Conservation (phyloP, 2,888 invertebrate genomes). For the Caenorhabditis auriculariae region DNA sequence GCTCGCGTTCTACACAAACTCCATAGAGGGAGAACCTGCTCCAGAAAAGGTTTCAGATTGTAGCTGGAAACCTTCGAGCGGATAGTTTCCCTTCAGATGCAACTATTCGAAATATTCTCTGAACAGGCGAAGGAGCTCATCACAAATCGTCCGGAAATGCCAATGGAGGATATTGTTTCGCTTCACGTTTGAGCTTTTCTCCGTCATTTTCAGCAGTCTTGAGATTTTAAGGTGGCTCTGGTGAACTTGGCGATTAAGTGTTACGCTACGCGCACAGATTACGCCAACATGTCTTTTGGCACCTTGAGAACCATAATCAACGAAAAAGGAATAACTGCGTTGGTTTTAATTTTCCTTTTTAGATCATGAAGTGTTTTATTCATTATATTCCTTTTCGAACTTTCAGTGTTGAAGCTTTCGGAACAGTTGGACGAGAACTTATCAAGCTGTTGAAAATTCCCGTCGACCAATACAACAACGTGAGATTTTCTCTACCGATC, state of each 20-base stretch:
- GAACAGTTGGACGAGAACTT: constrained; percentile 86
- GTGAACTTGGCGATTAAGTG: constrained; percentile 93
- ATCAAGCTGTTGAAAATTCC: constrained; percentile 90
- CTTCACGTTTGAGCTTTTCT: constrained; percentile 76
- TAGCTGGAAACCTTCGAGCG: not conserved
- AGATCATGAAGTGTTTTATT: not conserved
- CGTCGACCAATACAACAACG: constrained; percentile 88
- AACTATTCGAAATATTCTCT: constrained; percentile 95
- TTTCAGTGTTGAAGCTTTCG: constrained; percentile 76
- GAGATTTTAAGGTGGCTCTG: constrained; percentile 69
- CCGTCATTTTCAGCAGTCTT: not conserved
- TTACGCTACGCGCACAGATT: constrained; percentile 89
- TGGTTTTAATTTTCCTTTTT: constrained; percentile 3
- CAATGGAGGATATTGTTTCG: constrained; percentile 90
- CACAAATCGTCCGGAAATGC: constrained; percentile 88
- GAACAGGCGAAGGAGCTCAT: constrained; percentile 81
- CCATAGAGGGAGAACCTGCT: constrained; percentile 71
- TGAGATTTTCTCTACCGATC: constrained; percentile 64
- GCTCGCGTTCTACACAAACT: constrained; percentile 51
- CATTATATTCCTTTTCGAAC: not conserved
- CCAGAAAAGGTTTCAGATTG: constrained; percentile 72
- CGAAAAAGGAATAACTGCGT: constrained; percentile 77
- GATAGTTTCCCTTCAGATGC: constrained; percentile 73
- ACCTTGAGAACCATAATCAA: constrained; percentile 88
- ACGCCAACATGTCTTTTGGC: constrained; percentile 89